Conservation (phyloP, 2,113 vertebrate species). For the Aphelocoma coerulescens region DNA sequence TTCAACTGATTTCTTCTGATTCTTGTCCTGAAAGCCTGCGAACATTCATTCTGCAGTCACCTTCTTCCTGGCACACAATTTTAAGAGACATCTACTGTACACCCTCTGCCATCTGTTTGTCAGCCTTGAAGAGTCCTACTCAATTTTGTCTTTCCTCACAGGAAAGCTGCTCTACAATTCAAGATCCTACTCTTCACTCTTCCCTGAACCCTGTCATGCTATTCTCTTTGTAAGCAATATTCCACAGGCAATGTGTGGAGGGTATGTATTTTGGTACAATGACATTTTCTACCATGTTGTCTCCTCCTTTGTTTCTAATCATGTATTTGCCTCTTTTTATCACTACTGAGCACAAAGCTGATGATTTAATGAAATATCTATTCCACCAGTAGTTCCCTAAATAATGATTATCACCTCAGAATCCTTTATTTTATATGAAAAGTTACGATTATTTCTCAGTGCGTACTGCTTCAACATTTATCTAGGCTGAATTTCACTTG, state of each 20-base stretch:
- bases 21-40: background rate
- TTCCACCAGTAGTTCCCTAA: background rate
- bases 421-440: background rate
- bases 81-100: background rate
- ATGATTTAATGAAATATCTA: background rate
- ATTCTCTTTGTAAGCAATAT: accelerated
- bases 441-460: background rate
- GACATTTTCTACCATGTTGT: background rate
- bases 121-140: background rate
- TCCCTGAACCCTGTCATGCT: background rate
- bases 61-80: background rate
- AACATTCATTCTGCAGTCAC: background rate
- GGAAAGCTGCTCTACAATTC: background rate
- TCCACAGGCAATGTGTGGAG: accelerated
- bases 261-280: background rate
- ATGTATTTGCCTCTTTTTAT: background rate
- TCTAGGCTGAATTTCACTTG: background rate
- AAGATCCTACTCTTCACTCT: background rate
- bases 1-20: background rate
- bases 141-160: background rate
- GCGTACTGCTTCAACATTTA: background rate
- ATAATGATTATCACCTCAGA: background rate
- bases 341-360: background rate
- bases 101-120: background rate
- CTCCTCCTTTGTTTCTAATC: background rate